These are phyloP conservation scores for Xanthia icteritia DNA, from an alignment of 2,888 invertebrate species.

Conservation along the genomic window DNA sequence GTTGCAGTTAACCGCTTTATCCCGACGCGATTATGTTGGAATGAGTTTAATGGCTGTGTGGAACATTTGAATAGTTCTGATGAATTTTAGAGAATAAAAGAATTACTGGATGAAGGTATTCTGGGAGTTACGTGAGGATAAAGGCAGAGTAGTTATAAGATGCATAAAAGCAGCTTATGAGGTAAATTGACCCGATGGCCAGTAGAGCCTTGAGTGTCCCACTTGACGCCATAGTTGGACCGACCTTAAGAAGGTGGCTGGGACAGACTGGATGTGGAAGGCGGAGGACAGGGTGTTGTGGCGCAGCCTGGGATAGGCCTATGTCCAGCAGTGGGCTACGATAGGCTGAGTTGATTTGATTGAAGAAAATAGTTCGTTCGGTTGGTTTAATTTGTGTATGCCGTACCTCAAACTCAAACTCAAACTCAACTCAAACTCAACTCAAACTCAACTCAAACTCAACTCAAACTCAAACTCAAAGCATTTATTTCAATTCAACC, in stretches of 20 bases:
- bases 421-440: no score
- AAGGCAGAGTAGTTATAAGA: background rate
- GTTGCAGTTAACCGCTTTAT: conserved; percentile 62
- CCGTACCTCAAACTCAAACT: no score
- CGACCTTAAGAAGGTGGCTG: background rate
- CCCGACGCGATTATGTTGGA: conserved; percentile 47
- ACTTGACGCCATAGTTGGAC: background rate
- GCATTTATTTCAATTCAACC: no score
- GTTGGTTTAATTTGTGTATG: background rate
- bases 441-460: no score
- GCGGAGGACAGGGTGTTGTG: background rate
- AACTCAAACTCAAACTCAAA: no score
- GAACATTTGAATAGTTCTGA: conserved; percentile 36
- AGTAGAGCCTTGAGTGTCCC: background rate
- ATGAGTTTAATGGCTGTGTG: conserved; percentile 43
- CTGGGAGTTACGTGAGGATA: background rate
- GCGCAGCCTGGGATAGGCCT: background rate
- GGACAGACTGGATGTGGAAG: background rate
- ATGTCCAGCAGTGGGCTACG: background rate
- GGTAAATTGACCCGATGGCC: background rate
- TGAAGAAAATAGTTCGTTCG: background rate
- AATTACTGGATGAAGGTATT: conserved; percentile 1
- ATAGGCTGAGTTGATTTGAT: background rate
- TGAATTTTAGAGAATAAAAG: conserved; percentile 3
- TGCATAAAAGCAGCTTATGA: background rate